Evolutionary conservation across 2,113 vertebrate species (phyloP).

Genomic region (Phylloscopus whistleri): DNA sequence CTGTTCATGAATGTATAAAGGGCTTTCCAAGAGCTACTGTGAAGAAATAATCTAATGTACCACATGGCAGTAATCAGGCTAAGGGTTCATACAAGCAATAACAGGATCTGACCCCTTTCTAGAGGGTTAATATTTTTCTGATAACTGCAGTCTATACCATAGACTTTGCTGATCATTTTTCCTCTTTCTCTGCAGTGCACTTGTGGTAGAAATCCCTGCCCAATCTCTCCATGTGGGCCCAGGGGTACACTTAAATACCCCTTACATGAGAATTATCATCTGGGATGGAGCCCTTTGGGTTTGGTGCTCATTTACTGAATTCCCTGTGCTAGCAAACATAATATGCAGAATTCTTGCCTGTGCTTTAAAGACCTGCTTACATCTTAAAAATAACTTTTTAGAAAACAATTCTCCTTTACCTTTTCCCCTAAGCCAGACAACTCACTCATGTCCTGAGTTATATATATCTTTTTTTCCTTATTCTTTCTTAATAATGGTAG

Average conservation of each 20-base stretch:
- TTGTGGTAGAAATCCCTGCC: not conserved
- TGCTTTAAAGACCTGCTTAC: slow-evolving; percentile 26
- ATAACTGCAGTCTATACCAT: not conserved
- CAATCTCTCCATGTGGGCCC: not conserved
- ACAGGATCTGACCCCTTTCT: not conserved
- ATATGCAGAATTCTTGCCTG: not conserved
- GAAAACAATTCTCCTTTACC: not conserved
- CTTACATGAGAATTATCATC: not conserved
- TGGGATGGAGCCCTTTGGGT: not conserved
- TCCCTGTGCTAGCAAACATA: not conserved
- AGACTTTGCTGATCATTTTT: not conserved
- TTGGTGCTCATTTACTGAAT: not conserved
- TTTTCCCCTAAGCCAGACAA: slow-evolving; percentile 36
- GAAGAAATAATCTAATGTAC: not conserved
- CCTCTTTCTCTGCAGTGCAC: not conserved
- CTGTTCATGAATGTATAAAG: not conserved
- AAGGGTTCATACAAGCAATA: not conserved
- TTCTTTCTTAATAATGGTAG: not conserved
- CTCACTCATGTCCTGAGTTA: not conserved
- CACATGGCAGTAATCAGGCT: not conserved
- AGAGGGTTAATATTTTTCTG: not conserved
- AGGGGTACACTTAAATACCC: not conserved
- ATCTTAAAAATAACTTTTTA: slow-evolving; percentile 19
- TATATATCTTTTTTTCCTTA: not conserved
- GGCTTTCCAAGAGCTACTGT: not conserved